Base-by-base conservation (phyloP, 92 coral and sea anemone species). In the Zoanthus sociatus region DNA sequence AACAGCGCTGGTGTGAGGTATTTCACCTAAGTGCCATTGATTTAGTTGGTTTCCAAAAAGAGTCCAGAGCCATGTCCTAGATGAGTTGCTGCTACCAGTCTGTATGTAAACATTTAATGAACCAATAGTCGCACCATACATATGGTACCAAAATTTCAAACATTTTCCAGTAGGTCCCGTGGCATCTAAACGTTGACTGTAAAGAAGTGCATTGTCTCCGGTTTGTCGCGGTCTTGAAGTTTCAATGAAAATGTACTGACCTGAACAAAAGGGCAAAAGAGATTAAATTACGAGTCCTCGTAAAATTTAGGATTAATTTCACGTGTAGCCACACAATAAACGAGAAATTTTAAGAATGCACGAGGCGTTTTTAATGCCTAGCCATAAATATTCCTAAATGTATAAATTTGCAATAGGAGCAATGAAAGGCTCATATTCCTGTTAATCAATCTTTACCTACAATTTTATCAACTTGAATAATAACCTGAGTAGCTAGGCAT, bases 211-310 rank as follows among this genome's bases (percentile, higher is more conserved):
- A 58, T 92, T 94, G 88, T 94, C 98, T 7, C 95, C 95, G 4
- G 78, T 46, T 69, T 74, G 83, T 44, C 98, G 77, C 21, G 98
- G 98, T 5, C 94, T 73, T 51, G 98, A 94, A 9, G 98, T 94
- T 87, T 94, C 98, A 13, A 94, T 94, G 78, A 94, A 94, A 87
- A 94, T 87, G 74, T 94, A 94, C 70, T 94, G 95, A 30, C 98
- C 98, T 94, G 15, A 60, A 48, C 42, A 2, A 37, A 37, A 37
- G 3, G 2, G 4, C 42, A 37, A 37, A 37, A 37, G 42, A 37
- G 42, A 37, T 37, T 37, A 37, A 37, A 37, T 37, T 37, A 37
- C 3, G 42, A 4, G 0, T 37, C 42, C 42, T 37, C 42, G 1
- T 37, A 37, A 37, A 37, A 37, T 37, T 37, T 37, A 37, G 42